phyloP scores from a whole-genome alignment of 2,113 vertebrate genomes.

The Leptobrachium leishanense region DNA sequence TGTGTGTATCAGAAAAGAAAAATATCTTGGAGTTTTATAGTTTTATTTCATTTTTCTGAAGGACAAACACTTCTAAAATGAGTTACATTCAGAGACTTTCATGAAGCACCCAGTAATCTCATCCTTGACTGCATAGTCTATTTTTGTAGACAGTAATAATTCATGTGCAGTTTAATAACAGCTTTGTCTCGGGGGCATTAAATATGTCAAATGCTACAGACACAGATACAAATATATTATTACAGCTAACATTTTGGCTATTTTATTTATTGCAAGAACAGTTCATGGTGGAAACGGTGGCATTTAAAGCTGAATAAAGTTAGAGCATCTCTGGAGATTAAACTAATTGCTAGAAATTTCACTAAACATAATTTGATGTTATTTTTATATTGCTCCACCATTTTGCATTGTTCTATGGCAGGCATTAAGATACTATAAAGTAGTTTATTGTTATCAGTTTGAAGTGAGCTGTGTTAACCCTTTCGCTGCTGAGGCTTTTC shows the following conservation, averaged over 20 bases:
- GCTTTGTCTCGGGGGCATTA: constrained; percentile 34
- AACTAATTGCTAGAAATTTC: neutral
- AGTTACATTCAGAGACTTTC: constrained; percentile 31
- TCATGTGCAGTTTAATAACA: constrained; percentile 39
- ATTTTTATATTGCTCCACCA: neutral
- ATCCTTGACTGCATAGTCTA: constrained; percentile 42
- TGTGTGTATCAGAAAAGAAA: constrained; percentile 7
- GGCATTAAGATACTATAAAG: neutral
- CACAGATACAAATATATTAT: constrained; percentile 31
- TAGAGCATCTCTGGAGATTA: neutral
- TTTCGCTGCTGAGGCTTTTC: no score
- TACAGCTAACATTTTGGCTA: constrained; percentile 24
- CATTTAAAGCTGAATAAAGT: constrained; percentile 4
- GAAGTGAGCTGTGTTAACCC: neutral
- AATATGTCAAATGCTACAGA: constrained; percentile 30
- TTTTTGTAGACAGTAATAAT: constrained; percentile 34
- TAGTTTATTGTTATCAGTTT: neutral
- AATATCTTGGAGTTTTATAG: constrained; percentile 28
- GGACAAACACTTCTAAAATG: constrained; percentile 39
- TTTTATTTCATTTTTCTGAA: constrained; percentile 30
- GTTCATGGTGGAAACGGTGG: constrained; percentile 1
- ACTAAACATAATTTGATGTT: neutral
- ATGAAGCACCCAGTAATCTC: constrained; percentile 36
- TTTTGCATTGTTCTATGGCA: neutral
- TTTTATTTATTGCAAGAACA: constrained; percentile 28